phyloP scores from a whole-genome alignment of 1,140 invertebrate genomes.

The Drosophila oshimai region DNA sequence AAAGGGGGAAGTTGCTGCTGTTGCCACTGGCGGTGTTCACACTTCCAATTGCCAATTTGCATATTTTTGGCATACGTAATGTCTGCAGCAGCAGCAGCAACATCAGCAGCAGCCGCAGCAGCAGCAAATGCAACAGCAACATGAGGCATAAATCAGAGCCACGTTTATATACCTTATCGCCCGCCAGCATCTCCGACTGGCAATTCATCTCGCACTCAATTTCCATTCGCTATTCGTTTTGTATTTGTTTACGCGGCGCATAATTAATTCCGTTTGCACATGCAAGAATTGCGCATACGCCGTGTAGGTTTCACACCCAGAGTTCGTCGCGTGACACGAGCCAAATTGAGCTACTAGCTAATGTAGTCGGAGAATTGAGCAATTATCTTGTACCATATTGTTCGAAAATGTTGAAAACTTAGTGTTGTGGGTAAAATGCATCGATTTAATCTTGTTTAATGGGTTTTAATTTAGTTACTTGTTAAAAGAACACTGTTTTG shows the following conservation, averaged over 20 bases:
- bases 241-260: constrained; percentile 55
- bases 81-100: constrained; percentile 17
- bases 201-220: constrained; percentile 76
- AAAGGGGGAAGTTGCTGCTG: constrained; percentile 5
- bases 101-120: not conserved
- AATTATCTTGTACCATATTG: not conserved
- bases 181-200: constrained; percentile 56
- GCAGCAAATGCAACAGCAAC: not conserved
- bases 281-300: constrained; percentile 69
- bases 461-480: not conserved
- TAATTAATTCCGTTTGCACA: constrained; percentile 76
- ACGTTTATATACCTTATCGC: constrained; percentile 65
- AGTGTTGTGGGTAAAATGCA: too few relatives aligned
- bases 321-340: constrained; percentile 12
- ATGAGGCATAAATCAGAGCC: constrained; percentile 70
- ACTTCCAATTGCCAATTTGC: constrained; percentile 77
- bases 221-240: constrained; percentile 64
- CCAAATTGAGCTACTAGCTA: constrained; percentile 8
- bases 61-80: constrained; percentile 80
- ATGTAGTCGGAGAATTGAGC: not conserved
- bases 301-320: not conserved
- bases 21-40: constrained; percentile 73
- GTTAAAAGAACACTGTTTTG: not conserved
- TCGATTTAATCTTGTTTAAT: not conserved
- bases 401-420: too few relatives aligned